Evolutionary conservation across 2,888 invertebrate species (phyloP), one percentile per base, ranked within the genome.

Genomic region (Scelioninae gen. 2): DNA sequence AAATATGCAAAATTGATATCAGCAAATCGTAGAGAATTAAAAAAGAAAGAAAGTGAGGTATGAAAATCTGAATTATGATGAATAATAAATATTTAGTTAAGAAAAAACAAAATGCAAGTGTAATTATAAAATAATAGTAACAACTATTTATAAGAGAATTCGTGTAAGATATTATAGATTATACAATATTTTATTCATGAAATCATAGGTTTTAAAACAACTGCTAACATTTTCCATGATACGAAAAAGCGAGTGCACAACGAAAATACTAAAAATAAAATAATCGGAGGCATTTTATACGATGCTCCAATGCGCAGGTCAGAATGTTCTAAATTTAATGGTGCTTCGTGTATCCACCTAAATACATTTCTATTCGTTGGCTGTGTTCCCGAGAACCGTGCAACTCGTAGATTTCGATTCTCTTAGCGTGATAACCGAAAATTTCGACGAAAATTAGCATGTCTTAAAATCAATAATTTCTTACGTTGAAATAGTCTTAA

Each of bases 331-430:
- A 81, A 81, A 80, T 78, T 81, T 81, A 81, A 78, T 78, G 73
- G 73, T 71, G 78, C 77, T 78, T 79, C 76, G 77, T 72, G 78
- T 80, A 80, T 78, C 80, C 79, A 79, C 81, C 79, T 80, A 81
- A 80, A 81, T 81, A 80, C 82, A 82, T 81, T 83, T 82, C 82
- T 81, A 82, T 80, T 75, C 70, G 78, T 81, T 82, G 83, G 82
- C 81, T 80, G 81, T 78, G 83, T 78, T 82, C 69, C 80, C 73
- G 60, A 71, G 68, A 60, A 46, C 64, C 71, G 63, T 60, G 75
- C 58, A 43, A 48, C 55, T 60, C 50, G 61, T 53, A 43, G 41
- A 50, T 70, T 76, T 71, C 55, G 69, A 74, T 71, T 76, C 69
- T 68, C 69, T 53, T 50, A 45, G 57, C 63, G 53, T 67, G 67